Percentiles rank a stretch among this genome's conserved stretches.
Conservation (phyloP, 30 jellyfish, hydroid and myxozoan genomes). For the Chrysaora quinquecirrha region DNA sequence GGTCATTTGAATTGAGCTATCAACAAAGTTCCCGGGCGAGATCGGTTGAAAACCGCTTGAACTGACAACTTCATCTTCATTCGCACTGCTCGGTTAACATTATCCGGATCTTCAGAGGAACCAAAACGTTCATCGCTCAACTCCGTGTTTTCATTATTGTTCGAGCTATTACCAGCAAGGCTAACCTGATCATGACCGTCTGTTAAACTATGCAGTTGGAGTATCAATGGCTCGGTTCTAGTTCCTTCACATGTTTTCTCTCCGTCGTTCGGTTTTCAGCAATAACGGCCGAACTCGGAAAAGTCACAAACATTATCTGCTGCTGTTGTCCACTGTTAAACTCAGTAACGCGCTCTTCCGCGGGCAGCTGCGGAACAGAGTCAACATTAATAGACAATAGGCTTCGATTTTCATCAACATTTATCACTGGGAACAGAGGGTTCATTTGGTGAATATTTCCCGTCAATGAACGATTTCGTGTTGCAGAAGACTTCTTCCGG, state of each 20-base stretch:
- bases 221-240: background rate
- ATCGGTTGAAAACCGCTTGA: too few relatives aligned
- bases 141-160: too few relatives aligned
- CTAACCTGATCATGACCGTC: background rate
- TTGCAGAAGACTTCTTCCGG: constrained; percentile 2
- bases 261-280: background rate
- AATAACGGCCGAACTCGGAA: background rate
- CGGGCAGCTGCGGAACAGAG: too few relatives aligned
- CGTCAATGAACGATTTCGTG: background rate
- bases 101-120: too few relatives aligned
- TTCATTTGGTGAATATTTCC: background rate
- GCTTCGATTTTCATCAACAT: background rate
- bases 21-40: background rate
- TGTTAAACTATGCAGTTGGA: constrained; percentile 15
- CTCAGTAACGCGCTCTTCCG: too few relatives aligned
- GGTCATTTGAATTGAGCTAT: background rate
- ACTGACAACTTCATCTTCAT: too few relatives aligned
- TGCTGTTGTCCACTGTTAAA: background rate
- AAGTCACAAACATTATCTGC: background rate
- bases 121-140: too few relatives aligned
- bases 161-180: background rate
- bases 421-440: background rate
- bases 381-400: background rate
- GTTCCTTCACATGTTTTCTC: background rate
- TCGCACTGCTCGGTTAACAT: too few relatives aligned